Evolutionary conservation across 2,113 vertebrate species (phyloP).

Genomic region (Takifugu bimaculatus): DNA sequence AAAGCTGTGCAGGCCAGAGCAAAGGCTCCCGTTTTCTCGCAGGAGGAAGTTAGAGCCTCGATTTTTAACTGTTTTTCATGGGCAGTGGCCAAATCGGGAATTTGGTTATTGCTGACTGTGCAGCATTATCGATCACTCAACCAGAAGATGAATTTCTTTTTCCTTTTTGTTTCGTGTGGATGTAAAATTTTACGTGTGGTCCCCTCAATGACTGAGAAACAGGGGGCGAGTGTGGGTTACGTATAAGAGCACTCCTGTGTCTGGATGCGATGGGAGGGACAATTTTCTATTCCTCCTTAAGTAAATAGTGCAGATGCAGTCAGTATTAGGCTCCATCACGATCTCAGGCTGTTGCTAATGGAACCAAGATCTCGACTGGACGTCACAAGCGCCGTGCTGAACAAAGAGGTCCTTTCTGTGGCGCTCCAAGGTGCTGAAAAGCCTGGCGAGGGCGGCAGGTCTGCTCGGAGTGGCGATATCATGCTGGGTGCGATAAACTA

Average conservation of each 20-base stretch:
- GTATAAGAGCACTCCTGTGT: slow-evolving; percentile 63
- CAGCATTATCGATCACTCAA: slow-evolving; percentile 5
- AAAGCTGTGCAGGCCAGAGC: slow-evolving; percentile 60
- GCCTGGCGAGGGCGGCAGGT: slow-evolving; percentile 65
- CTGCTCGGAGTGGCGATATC: slow-evolving; percentile 59
- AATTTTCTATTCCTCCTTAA: slow-evolving; percentile 66
- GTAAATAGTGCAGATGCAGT: slow-evolving; percentile 69
- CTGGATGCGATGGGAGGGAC: slow-evolving; percentile 44
- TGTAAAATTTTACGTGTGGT: not conserved
- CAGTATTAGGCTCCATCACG: slow-evolving; percentile 72
- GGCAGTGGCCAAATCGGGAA: slow-evolving; percentile 64
- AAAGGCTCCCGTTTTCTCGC: slow-evolving; percentile 6
- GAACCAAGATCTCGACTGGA: slow-evolving; percentile 61
- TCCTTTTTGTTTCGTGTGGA: too few species aligned
- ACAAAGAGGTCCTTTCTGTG: slow-evolving; percentile 75
- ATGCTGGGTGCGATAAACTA: slow-evolving; percentile 52
- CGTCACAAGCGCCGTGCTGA: slow-evolving; percentile 62
- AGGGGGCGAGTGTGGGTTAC: slow-evolving; percentile 41
- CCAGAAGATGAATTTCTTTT: too few species aligned
- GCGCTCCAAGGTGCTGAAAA: slow-evolving; percentile 72
- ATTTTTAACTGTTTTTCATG: slow-evolving; percentile 1
- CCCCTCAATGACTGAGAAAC: slow-evolving; percentile 11
- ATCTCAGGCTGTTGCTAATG: slow-evolving; percentile 71
- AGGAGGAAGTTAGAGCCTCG: too few species aligned
- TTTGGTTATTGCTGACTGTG: slow-evolving; percentile 1